Evolutionary conservation across 2,797 vertebrate species (phyloP), one percentile per base, ranked within the genome.

Genomic region (Liparis tanakae): DNA sequence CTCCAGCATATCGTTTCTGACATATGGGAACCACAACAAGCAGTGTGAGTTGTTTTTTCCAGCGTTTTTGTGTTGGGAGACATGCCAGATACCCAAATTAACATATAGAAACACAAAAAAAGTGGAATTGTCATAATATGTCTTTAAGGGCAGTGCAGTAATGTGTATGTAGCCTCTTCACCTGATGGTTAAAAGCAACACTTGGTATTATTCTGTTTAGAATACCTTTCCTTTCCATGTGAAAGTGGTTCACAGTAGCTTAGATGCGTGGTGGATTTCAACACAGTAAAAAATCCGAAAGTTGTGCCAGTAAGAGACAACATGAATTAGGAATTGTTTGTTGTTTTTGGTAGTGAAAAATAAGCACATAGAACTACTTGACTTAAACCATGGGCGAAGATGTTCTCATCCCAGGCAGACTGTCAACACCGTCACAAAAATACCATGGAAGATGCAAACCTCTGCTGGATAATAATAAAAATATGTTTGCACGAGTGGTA

Each of bases 221-320:
- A 30, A 30, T 30, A 55, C 63, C 20, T 44, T 63, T 37, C 41
- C 44, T 57, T 48, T 17, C 53, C 62, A 74, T 76, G 22, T 76
- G 63, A 70, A 79, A 59, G 18, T 66, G 30, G 37, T 79, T 44
- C 39, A 65, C 56, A 64, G 41, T 30, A 34, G 12, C 53, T 55
- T 4, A 1, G 53, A 25, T 7, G 20, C 12, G 68, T 65, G 12
- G 18, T 30, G 56, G 36, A 68, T 57, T 63, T 22, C 37, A 70
- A 70, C 25, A 41, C 30, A 54, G 18, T 59, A 70, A 33, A n/a
- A n/a, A n/a, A n/a, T n/a, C n/a, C n/a, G 30, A 12, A 30, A 18
- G 41, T 8, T 62, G 15, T 62, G 59, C 22, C 22, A 33, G 30
- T 10, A 30, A 46, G 17, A 46, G 17, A 48, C 25, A 48, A 34